Base-by-base conservation (phyloP, 2,888 invertebrate genomes). In the Amphipoea oculea region DNA sequence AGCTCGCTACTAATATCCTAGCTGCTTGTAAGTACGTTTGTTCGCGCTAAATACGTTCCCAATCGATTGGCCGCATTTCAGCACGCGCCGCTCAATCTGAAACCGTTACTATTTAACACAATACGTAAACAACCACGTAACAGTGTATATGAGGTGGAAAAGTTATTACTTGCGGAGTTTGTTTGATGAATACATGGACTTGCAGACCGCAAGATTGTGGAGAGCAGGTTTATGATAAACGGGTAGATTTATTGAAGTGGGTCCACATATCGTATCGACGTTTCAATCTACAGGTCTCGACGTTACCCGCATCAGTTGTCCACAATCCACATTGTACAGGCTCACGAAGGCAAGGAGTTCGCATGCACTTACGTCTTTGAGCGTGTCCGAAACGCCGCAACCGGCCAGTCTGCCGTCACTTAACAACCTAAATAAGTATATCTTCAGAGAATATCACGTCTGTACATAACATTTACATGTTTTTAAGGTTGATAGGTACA, bases 31-130 rank as follows among this genome's bases (percentile, higher is more conserved):
- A n/a, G 77, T 84, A 88, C 92, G 93, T 94, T 94, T 94, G 92
- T 90, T 90, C 84, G 90, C 89, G 92, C 95, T 95, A 95, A 95
- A 94, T 95, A 92, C 93, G 94, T 93, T 92, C 88, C 83, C 86
- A 92, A 95, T 94, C 94, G 94, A 95, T 94, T 95, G 94, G 93
- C 94, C 95, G 96, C 96, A 95, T 96, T 96, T 94, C 92, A 93
- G 93, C 96, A 96, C 96, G 96, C 93, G 93, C 95, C 89, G 92
- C 89, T 92, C 92, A 92, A 94, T 94, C 89, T 92, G 88, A 91
- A 93, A 92, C 94, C 91, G 94, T 93, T 95, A 93, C 94, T 94
- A 94, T 94, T 94, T 94, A 92, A 93, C 93, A 91, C 90, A 90
- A 92, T 90, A 89, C 89, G 93, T 93, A 93, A 95, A 95, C 94